Base-by-base conservation (phyloP, 2,797 vertebrate genomes). In the Antrozous pallidus region DNA sequence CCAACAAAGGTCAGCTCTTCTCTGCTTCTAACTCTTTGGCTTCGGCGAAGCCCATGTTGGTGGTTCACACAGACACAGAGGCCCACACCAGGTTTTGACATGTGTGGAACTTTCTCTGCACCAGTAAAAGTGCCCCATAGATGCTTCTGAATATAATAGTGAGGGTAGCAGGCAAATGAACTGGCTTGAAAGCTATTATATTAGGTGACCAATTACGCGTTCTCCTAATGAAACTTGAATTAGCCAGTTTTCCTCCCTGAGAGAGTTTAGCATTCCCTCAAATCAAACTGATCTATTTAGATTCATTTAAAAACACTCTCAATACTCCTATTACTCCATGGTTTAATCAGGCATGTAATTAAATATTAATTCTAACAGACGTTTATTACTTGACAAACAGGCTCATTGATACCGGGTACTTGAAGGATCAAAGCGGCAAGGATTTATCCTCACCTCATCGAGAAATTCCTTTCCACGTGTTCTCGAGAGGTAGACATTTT, bases 241-340 rank as follows among this genome's bases (percentile, higher is more conserved):
- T 73, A 47, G 31, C 63, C 80, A n/a, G 17, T 45, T 11, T 58
- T 45, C 28, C 33, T 40, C 42, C 40, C 28, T 45, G 69, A 71
- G n/a, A 86, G n/a, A 1, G 5, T 28, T 88, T 40, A 33, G 18
- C 8, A 28, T 63, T 74, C n/a, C n/a, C 40, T 90, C n/a, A 36
- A 69, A 26, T 90, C 63, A 88, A 80, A 92, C 22, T 17, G 45
- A 47, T 94, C 42, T 73, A 36, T 90, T 73, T 47, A 71, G 77
- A 95, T 61, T 93, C n/a, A 67, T 74, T 88, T 58, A 71, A 73
- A 91, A 81, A 85, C 71, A 49, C 13, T 82, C 45, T 45, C 69
- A 58, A 45, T 71, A 49, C 22, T 93, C 20, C 28, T 40, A 61
- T 42, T 79, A 63, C 40, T 73, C 67, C 73, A 28, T 49, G 82